These are phyloP conservation scores for Trichopoda pennipes DNA, from an alignment of 2,888 invertebrate species.

Conservation along the genomic window DNA sequence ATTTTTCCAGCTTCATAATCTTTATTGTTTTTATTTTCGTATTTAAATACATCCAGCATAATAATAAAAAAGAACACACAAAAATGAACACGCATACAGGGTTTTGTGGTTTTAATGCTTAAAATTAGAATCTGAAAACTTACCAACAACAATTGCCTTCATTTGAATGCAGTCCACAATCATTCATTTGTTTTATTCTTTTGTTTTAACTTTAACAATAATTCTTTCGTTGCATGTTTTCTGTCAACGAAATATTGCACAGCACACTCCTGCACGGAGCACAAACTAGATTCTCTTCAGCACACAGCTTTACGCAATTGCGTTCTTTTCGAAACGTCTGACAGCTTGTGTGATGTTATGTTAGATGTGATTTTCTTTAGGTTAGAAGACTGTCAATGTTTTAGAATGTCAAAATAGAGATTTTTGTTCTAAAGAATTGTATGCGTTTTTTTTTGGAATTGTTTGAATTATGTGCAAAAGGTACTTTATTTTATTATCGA, in stretches of 20 bases:
- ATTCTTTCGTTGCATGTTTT: constrained; percentile 11
- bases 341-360: not conserved
- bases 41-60: constrained; percentile 17
- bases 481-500: too few relatives aligned
- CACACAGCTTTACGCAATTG: constrained; percentile 63
- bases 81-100: constrained; percentile 40
- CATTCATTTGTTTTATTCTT: constrained; percentile 23
- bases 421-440: constrained; percentile 16
- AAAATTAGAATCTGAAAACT: constrained; percentile 41
- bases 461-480: too few relatives aligned
- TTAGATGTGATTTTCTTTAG: not conserved
- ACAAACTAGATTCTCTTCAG: constrained; percentile 38
- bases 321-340: constrained; percentile 15
- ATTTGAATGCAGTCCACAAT: not conserved
- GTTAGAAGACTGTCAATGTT: not conserved
- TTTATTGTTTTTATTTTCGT: constrained; percentile 18
- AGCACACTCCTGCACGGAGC: not conserved
- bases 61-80: not conserved
- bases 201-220: constrained; percentile 45
- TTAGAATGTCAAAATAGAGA: constrained; percentile 3
- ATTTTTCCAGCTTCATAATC: not conserved
- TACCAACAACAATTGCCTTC: not conserved
- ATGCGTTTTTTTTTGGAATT: constrained; percentile 12
- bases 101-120: constrained; percentile 51
- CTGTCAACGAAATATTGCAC: constrained; percentile 13